Base-by-base conservation (phyloP, 23 tunicate species). In the Styela plicata region DNA sequence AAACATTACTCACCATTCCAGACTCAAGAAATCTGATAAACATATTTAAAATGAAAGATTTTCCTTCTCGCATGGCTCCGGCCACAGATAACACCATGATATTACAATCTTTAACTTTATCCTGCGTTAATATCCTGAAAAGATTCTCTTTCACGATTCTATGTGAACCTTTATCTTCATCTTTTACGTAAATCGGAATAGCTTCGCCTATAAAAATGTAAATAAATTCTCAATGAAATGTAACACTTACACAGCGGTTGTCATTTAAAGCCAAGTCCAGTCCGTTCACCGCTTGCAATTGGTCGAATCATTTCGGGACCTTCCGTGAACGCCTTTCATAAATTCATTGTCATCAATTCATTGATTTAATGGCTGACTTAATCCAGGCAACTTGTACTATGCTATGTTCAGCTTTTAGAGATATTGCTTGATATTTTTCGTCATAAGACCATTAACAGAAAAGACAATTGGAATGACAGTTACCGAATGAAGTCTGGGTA, bases 11-110 rank as follows among this genome's bases (percentile, higher is more conserved):
- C 13, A 44, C 57, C 13, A 7, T 7, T 44, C 57, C 57, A 5
- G 57, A 69, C 28, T 34, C 25, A 35, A 92, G 83, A 74, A 83
- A 92, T 80, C 91, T 69, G 63, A 92, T 32, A 18, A 92, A 66
- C 67, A 86, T 83, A 44, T 92, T 92, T 34, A 92, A 79, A 30
- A 92, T 65, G 61, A 92, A 92, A 1, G 97, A 92, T 80, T 92
- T 92, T 62, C 97, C 97, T 79, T 87, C 87, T 0, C 97, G 86
- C 79, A 92, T 87, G 10, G 97, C 97, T 35, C 97, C 97, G 32
- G 92, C 88, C 3, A 92, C 91, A 52, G 97, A 92, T 19, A 92
- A 80, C n/a, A 92, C 91, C 44, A 74, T 85, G 20, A 87, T 85
- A 17, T 90, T 90, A 29, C 86, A 63, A 71, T 91, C 77, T 24